Evolutionary conservation across 2,888 invertebrate species (phyloP).

Genomic region (Punctoribates punctum): DNA sequence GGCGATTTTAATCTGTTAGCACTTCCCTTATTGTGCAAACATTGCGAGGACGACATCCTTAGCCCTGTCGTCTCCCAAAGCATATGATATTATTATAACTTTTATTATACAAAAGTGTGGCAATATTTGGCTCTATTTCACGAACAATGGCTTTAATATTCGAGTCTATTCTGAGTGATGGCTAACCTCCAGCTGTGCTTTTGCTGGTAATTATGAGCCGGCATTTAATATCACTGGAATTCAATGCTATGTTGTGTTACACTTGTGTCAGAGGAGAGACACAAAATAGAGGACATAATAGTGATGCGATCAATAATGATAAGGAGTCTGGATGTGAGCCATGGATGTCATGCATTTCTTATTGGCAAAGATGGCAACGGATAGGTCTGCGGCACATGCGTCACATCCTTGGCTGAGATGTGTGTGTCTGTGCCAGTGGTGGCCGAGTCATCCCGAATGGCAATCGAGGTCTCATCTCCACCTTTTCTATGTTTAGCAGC

Average conservation of each 20-base stretch:
- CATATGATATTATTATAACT: constrained; percentile 14
- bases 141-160: constrained; percentile 27
- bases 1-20: constrained; percentile 5
- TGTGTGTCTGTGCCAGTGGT: background rate
- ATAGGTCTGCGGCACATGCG: constrained; percentile 13
- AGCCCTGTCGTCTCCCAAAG: background rate
- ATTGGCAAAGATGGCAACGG: constrained; percentile 26
- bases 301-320: constrained; percentile 31
- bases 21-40: constrained; percentile 20
- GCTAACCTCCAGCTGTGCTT: constrained; percentile 28
- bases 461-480: constrained; percentile 33
- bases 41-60: constrained; percentile 4
- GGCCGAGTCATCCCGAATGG: background rate
- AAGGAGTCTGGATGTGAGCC: constrained; percentile 13
- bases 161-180: background rate
- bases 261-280: constrained; percentile 31
- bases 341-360: background rate
- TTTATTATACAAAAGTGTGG: background rate
- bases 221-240: constrained; percentile 33
- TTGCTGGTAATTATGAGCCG: constrained; percentile 29
- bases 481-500: constrained; percentile 35
- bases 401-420: background rate
- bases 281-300: background rate
- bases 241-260: constrained; percentile 15
- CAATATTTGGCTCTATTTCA: constrained; percentile 1